Evolutionary conservation across 2,113 vertebrate species (phyloP), one percentile per base, ranked within the genome.

Genomic region (Neoarius graeffei): DNA sequence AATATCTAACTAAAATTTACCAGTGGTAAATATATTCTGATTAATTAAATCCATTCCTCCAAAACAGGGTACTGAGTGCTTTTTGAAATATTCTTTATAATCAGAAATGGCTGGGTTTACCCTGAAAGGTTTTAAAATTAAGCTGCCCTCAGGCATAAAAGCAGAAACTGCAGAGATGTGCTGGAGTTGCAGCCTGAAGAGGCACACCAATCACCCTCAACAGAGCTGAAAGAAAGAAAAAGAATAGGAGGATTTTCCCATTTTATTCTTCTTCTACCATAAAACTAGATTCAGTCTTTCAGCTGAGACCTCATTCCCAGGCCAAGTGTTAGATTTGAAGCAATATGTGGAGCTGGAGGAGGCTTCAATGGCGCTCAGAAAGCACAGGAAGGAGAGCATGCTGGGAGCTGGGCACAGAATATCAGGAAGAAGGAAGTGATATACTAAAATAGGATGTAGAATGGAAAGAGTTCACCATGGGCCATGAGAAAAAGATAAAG

Each of bases 251-350:
- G 50, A 82, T 85, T 88, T 89, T 90, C 57, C 59, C 59, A 76
- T 86, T 81, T 87, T 76, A 86, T 76, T 88, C 62, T 60, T 81
- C 74, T 60, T 86, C 15, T 35, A 42, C 42, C 57, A 59, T 62
- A 85, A 59, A 84, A 74, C 35, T n/a, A 74, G 64, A 67, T 52
- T 82, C 85, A 88, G 81, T 83, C 69, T 57, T 82, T 87, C 83
- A 89, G 83, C 81, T 77, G 20, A 50, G 79, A 17, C 76, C 50
- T 87, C 59, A 80, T 81, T 60, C 56, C 66, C 30, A 27, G 71
- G 76, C 77, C 60, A 89, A 83, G 69, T 82, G 86, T 82, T 56
- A 76, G 82, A 84, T 85, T 85, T 66, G 77, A 83, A 74, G 60
- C 69, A 86, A 85, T 77, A 71, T 66, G 74, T 52, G 35, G 79